Conservation (phyloP, 2,888 invertebrate genomes). For the Cantharis rustica region DNA sequence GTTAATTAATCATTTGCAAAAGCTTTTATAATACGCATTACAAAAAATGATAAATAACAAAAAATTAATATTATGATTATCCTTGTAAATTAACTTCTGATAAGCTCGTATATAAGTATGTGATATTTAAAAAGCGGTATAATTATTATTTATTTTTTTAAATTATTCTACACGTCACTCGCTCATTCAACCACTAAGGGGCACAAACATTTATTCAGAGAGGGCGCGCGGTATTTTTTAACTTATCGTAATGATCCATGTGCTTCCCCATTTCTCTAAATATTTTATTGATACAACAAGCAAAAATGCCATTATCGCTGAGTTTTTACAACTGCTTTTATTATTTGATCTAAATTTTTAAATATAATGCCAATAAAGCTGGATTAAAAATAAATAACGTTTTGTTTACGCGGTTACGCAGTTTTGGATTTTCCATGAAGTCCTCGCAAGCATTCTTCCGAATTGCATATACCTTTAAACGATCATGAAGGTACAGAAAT, state of each 20-base stretch:
- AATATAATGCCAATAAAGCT: neutral
- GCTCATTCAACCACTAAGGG: neutral
- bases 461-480: neutral
- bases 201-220: neutral
- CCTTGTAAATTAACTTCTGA: neutral
- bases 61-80: neutral
- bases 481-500: neutral
- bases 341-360: no score
- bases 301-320: no score
- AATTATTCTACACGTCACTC: neutral
- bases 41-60: neutral
- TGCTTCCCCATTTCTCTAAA: neutral
- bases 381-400: neutral
- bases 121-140: neutral
- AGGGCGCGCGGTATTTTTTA: neutral
- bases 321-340: no score
- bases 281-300: no score
- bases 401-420: neutral
- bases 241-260: neutral
- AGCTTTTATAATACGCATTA: neutral
- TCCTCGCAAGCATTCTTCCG: no score
- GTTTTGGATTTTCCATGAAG: neutral
- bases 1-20: conserved; percentile 3
- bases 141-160: neutral
- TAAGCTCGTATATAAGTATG: neutral